These are phyloP conservation scores for Parambassis ranga DNA, from an alignment of 2,797 vertebrate genomes.

Conservation along the genomic window DNA sequence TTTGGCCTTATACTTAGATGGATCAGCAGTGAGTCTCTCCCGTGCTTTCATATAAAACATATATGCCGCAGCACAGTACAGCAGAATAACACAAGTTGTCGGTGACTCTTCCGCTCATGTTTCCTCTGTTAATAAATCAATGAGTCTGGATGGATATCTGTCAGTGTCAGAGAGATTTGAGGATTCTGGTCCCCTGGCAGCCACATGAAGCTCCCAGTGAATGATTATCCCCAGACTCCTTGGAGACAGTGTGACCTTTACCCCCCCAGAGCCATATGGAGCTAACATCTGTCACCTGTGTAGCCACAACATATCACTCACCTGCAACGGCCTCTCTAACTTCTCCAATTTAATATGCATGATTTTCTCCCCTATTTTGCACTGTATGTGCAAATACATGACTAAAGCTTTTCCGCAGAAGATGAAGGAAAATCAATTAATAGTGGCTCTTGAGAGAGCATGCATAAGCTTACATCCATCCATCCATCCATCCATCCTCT, in stretches of 20 bases:
- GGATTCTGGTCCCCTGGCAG: not conserved
- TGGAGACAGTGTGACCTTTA: constrained; percentile 36
- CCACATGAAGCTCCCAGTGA: not conserved
- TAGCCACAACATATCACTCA: constrained; percentile 1
- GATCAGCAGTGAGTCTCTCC: too few relatives aligned
- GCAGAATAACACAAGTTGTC: too few relatives aligned
- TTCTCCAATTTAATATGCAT: not conserved
- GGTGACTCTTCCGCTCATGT: not conserved
- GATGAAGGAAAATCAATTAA: not conserved
- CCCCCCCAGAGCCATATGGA: constrained; percentile 2
- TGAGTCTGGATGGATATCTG: constrained; percentile 16
- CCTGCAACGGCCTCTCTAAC: too few relatives aligned
- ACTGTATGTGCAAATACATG: not conserved
- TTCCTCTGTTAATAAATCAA: not conserved
- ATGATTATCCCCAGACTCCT: constrained; percentile 35
- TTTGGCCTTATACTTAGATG: too few relatives aligned
- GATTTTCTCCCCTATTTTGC: not conserved
- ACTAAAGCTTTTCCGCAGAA: not conserved
- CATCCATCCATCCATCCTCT: too few relatives aligned
- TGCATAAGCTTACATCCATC: too few relatives aligned
- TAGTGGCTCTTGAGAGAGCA: not conserved
- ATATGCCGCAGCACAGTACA: too few relatives aligned
- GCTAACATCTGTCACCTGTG: constrained; percentile 24
- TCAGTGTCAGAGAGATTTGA: constrained; percentile 8
- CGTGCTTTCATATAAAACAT: too few relatives aligned